Evolutionary conservation across 2,888 invertebrate species (phyloP).

Genomic region (Drosophila basisetae): DNA sequence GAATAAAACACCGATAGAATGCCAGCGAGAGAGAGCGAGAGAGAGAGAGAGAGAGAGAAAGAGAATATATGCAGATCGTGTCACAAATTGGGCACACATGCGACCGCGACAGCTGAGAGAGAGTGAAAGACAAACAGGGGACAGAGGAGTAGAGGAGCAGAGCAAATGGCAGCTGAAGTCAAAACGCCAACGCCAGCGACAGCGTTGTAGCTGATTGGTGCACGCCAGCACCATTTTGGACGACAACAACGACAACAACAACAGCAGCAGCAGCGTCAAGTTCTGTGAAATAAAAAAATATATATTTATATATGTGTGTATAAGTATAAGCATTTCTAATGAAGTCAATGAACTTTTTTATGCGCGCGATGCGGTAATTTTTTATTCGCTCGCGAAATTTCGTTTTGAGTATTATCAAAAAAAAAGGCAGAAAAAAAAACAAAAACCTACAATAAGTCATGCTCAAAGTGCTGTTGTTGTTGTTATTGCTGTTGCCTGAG

Average conservation of each 20-base stretch:
- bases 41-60: background rate
- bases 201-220: slow-evolving; percentile 72
- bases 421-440: slow-evolving; percentile 17
- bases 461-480: slow-evolving; percentile 39
- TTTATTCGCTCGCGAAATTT: slow-evolving; percentile 61
- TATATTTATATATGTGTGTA: background rate
- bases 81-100: slow-evolving; percentile 44
- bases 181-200: slow-evolving; percentile 34
- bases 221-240: slow-evolving; percentile 63
- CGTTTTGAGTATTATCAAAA: slow-evolving; percentile 66
- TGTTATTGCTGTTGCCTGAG: slow-evolving; percentile 42
- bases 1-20: slow-evolving; percentile 39
- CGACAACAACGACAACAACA: slow-evolving; percentile 28
- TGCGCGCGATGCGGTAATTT: slow-evolving; percentile 82
- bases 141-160: slow-evolving; percentile 21
- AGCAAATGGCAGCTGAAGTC: slow-evolving; percentile 49
- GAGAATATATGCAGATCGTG: slow-evolving; percentile 48
- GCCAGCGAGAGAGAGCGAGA: background rate
- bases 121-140: slow-evolving; percentile 10
- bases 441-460: slow-evolving; percentile 45
- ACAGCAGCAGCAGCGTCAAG: slow-evolving; percentile 38
- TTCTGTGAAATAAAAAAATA: slow-evolving; percentile 30
- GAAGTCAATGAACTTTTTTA: slow-evolving; percentile 80
- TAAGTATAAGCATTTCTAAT: slow-evolving; percentile 58
- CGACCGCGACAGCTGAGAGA: slow-evolving; percentile 11